Base-by-base conservation (phyloP, 2,113 vertebrate species). In the Argyrosomus japonicus region DNA sequence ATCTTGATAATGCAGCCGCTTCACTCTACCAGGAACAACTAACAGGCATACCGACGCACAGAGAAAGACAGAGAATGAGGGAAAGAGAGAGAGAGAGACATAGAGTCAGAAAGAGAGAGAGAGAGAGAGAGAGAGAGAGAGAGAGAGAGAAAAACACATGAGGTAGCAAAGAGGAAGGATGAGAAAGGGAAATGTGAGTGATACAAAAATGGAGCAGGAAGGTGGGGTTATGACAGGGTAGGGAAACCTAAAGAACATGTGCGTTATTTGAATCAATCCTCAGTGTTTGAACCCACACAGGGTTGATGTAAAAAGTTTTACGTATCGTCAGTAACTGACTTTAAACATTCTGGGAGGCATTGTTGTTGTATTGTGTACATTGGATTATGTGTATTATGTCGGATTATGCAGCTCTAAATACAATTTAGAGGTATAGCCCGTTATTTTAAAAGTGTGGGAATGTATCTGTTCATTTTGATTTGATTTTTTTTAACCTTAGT, bases 1-100 rank as follows among this genome's bases (percentile, higher is more conserved):
- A 94, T 92, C 53, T 57, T 82, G 87, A 94, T 94, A 94, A 94
- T 93, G 93, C 87, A 91, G 83, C 86, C 65, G 78, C 87, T 92
- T 90, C 88, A 75, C 83, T 91, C 88, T 65, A 90, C 81, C 79
- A 82, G 81, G 81, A 83, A 91, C 83, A 91, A 89, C 90, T 91
- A 89, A 91, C 90, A 87, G 89, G 86, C 90, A 51, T 71, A 60
- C 82, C 45, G 50, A 80, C 56, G 71, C 87, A 86, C 56, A 77
- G 68, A 83, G 47, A 27, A 73, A 77, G 84, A 85, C 77, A 78
- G 58, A 74, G 62, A 67, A 36, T 40, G 71, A 80, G 27, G 21
- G 47, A 40, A 9, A 40, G 7, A 25, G 12, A 27, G 45, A 62
- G 36, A 68, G 62, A 67, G 65, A 48, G 19, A 27, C 36, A 36